Percentiles rank a stretch among this genome's conserved stretches.
These are phyloP conservation scores for Triops longicaudatus DNA, from an alignment of 1,140 invertebrate species.

Conservation along the genomic window DNA sequence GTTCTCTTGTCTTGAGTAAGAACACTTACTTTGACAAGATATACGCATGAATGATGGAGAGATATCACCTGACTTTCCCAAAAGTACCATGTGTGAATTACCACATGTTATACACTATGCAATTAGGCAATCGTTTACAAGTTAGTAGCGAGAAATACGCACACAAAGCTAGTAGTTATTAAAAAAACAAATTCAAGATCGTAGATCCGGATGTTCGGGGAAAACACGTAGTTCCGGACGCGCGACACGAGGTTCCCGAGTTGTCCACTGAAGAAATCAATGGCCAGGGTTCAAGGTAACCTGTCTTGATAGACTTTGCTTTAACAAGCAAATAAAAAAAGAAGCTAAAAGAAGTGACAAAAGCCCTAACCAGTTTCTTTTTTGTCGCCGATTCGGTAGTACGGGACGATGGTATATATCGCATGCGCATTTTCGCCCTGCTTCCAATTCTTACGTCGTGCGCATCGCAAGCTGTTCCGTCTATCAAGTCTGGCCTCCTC, in stretches of 20 bases:
- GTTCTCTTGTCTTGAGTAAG: neutral
- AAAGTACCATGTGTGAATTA: neutral
- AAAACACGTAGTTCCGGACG: neutral
- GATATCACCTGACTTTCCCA: neutral
- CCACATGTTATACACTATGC: neutral
- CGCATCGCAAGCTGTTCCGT: neutral
- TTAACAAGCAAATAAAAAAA: neutral
- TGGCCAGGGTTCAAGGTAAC: constrained; percentile 10
- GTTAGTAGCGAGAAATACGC: no score
- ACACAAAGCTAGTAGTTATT: no score
- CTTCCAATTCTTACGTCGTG: neutral
- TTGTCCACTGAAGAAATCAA: neutral
- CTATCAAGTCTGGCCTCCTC: neutral
- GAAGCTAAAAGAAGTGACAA: neutral
- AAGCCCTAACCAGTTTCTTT: neutral
- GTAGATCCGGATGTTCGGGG: neutral
- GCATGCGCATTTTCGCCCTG: neutral
- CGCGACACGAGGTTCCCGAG: neutral
- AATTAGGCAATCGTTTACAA: no score
- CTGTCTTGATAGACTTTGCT: neutral
- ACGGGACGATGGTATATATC: neutral
- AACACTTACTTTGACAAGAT: neutral
- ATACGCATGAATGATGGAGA: neutral
- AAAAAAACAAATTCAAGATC: no score
- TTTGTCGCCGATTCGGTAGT: neutral